Conservation (phyloP, 2,113 vertebrate species). For the Toxotes jaculatrix region DNA sequence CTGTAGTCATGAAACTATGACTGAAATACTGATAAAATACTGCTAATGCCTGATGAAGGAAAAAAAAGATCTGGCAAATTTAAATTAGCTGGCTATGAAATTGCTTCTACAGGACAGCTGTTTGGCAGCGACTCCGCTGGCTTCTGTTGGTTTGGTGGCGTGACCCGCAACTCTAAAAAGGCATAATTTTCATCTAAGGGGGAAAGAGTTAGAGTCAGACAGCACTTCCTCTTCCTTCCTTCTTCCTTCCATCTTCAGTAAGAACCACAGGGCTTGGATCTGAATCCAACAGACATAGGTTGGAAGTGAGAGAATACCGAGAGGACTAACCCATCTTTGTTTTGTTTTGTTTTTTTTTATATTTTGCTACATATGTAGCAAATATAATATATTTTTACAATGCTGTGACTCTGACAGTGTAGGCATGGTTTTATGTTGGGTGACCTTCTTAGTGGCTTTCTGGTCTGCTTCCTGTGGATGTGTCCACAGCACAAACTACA, state of each 20-base stretch:
- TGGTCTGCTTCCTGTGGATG: background rate
- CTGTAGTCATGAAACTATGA: conserved; percentile 64
- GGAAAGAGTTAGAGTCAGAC: background rate
- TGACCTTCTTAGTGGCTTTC: no score
- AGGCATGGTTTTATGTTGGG: no score
- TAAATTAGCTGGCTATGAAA: conserved; percentile 69
- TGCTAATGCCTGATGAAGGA: conserved; percentile 71
- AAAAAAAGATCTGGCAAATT: conserved; percentile 71
- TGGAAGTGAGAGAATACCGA: background rate
- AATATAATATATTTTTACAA: no score
- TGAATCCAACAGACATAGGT: background rate
- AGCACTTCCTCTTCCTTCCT: background rate
- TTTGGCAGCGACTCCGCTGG: background rate
- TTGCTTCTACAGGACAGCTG: conserved; percentile 9
- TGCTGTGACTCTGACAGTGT: no score
- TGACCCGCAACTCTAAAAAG: conserved; percentile 3
- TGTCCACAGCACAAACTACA: background rate
- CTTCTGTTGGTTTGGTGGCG: conserved; percentile 8
- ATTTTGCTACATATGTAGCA: no score
- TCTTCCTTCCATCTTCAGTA: background rate
- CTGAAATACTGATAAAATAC: conserved; percentile 77
- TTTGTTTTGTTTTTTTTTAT: background rate
- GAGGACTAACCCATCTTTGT: background rate
- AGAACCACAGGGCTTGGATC: background rate
- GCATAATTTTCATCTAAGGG: background rate